Evolutionary conservation across 2,797 vertebrate species (phyloP), one percentile per base, ranked within the genome.

Genomic region (Malacoctenus gilli): DNA sequence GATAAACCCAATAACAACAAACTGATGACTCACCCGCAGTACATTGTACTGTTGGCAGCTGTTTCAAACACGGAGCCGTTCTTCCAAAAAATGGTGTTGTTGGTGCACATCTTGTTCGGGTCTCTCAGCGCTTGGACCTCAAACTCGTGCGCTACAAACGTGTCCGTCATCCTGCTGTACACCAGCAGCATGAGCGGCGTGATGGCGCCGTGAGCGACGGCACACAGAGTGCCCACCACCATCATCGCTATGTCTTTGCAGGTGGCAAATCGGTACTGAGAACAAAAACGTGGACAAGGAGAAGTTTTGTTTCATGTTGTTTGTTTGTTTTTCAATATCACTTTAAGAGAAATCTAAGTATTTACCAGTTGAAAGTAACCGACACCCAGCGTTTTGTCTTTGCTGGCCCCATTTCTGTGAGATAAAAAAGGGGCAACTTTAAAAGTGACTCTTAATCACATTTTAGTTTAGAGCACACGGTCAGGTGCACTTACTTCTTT

Each of bases 141-240:
- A 16, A 90, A 77, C 41, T 98, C 95, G 59, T 96, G 96, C 2
- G 84, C 77, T 38, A 99, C 94, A 83, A 98, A 98, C 0, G 93
- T 93, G 89, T 99, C 90, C 10, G 94, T 95, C 94, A 99, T 94
- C 79, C 85, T 81, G 64, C 95, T 90, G 49, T 96, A 96, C 10
- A 98, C 88, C 22, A 98, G 62, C 12, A 99, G 79, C 87, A 96
- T 90, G 35, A 91, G 89, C 16, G 96, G 96, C 1, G 90, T 80
- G 10, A 94, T 93, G 4, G 87, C 68, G 15, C 97, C 96, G 11
- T 99, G 95, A 41, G 94, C 38, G 39, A 96, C 2, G 12, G 96
- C 94, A 59, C 94, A 96, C 28, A 97, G 20, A 42, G 91, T 82
- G 31, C 96, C 97, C 40, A 91, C 52, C 37, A 79, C 71, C 95